phyloP scores from a whole-genome alignment of 2,888 invertebrate genomes.

The Macrophya alboannulata region DNA sequence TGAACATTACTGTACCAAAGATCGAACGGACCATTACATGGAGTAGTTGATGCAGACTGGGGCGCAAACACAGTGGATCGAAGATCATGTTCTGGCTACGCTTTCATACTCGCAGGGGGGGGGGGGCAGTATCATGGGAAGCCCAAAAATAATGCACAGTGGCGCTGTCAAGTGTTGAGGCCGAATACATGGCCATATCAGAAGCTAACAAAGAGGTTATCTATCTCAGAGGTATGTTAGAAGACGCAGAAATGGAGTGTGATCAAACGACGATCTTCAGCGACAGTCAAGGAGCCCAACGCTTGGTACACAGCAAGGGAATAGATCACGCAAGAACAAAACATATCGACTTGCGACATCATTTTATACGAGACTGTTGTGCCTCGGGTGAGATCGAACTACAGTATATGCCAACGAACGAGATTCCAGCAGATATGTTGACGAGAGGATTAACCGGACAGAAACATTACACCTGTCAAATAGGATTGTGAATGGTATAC shows the following conservation, averaged over 20 bases:
- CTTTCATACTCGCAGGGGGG: slow-evolving; percentile 8
- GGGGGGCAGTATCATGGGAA: neutral
- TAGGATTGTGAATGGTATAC: slow-evolving; percentile 7
- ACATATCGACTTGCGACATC: slow-evolving; percentile 7
- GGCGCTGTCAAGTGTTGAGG: neutral
- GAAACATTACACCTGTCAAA: neutral
- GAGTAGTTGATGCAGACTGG: slow-evolving; percentile 9
- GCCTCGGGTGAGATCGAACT: neutral
- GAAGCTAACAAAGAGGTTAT: neutral
- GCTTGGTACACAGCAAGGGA: neutral
- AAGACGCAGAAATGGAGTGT: neutral
- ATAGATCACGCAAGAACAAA: slow-evolving; percentile 4
- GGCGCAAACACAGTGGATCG: neutral
- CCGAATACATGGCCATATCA: slow-evolving; percentile 2
- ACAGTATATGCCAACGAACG: neutral
- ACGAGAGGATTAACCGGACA: slow-evolving; percentile 1
- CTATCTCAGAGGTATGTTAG: neutral
- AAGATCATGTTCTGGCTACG: neutral
- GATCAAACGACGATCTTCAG: slow-evolving; percentile 17
- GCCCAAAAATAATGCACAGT: neutral
- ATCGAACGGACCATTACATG: neutral
- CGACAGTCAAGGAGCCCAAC: neutral
- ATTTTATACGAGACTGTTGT: slow-evolving; percentile 16
- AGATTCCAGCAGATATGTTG: slow-evolving; percentile 5
- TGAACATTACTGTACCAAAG: slow-evolving; percentile 5